A percentile compares a stretch with the other conserved stretches of the same genome.
phyloP scores from a whole-genome alignment of 2,888 invertebrate species.

The Sepioteuthis lessoniana region DNA sequence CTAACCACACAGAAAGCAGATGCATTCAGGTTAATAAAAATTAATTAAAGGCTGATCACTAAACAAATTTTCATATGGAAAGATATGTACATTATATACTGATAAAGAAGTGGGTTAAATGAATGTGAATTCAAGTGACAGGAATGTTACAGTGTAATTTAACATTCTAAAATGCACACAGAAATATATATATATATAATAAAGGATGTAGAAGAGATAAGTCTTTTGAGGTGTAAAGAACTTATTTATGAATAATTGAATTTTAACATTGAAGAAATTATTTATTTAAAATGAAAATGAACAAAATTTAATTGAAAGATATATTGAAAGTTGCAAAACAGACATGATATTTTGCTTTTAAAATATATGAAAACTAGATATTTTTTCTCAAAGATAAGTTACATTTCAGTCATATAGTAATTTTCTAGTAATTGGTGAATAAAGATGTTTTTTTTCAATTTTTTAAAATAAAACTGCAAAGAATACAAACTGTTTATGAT shows the following conservation, averaged over 20 bases:
- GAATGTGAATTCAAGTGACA: neutral
- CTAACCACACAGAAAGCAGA: slow-evolving; percentile 16
- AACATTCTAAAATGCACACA: neutral
- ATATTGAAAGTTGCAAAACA: neutral
- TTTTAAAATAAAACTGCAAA: neutral
- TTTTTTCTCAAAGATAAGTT: neutral
- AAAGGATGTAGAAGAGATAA: neutral
- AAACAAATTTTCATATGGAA: neutral
- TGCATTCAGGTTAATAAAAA: neutral
- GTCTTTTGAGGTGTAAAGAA: neutral
- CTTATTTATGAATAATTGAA: no score
- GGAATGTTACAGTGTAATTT: neutral
- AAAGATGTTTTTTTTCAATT: neutral
- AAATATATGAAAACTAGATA: neutral
- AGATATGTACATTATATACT: neutral
- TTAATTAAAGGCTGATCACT: neutral
- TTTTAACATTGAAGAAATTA: neutral
- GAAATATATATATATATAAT: neutral
- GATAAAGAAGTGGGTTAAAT: neutral
- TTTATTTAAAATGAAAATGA: neutral
- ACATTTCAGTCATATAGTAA: neutral
- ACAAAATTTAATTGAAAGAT: neutral
- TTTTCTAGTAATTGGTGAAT: neutral
- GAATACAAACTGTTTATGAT: neutral
- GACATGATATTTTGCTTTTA: neutral